Base-by-base conservation (phyloP, 2,113 vertebrate species). In the Cinclus cinclus region DNA sequence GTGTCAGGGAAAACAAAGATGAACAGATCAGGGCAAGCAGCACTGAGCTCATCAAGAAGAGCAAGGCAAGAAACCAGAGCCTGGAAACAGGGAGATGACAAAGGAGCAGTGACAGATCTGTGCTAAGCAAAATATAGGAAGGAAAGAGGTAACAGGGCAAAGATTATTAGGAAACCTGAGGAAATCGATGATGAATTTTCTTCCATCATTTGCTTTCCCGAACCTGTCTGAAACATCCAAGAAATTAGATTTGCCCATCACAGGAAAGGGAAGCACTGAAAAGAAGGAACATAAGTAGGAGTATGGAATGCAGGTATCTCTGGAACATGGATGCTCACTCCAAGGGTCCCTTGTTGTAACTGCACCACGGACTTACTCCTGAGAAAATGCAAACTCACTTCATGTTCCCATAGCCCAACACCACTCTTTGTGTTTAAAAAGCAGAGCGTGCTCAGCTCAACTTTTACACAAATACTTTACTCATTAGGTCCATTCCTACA, bases 71-170 rank as follows among this genome's bases (percentile, higher is more conserved):
- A 93, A 97, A 96, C 84, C 87, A 86, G 94, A 96, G 87, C 77
- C 91, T 89, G 83, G 70, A 95, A 96, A 93, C 23, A 68, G 52
- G 16, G 84, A 90, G 91, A 95, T 90, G 91, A 95, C 80, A 95
- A 90, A 92, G 87, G 76, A 90, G 95, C 71, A 93, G 53, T 94
- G 95, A 97, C 96, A 97, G 95, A 79, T 97, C 95, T 82, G 68
- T 91, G 95, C 85, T 95, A 87, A 82, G 75, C 60, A 56, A 92
- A 95, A 97, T 90, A 49, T 74, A 35, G 39, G 87, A 75, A 62
- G 53, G 85, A 83, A 95, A 92, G 70, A 94, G 91, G 94, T 95
- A 97, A 90, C 50, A 83, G 69, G 20, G 79, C 58, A 49, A 94
- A 85, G 84, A 95, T 67, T 83, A 91, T 87, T 86, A 81, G 89